Conservation (phyloP, 2,888 invertebrate genomes). For the Diaprepes abbreviatus region DNA sequence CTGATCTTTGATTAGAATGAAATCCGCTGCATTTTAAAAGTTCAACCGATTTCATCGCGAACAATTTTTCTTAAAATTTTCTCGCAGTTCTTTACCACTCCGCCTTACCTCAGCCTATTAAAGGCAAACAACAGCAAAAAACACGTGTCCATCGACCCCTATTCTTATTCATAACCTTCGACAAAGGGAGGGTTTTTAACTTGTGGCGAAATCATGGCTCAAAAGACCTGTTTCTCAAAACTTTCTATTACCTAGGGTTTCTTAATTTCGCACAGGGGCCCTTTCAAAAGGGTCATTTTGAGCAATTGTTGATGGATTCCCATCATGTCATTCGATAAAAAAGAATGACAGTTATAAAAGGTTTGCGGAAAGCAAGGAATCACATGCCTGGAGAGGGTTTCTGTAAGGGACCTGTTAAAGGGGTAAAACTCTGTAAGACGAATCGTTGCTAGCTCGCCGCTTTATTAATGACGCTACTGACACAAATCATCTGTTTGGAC, state of each 20-base stretch:
- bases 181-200: constrained; percentile 57
- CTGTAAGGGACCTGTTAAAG: not conserved
- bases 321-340: constrained; percentile 7
- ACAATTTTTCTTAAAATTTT: too few species aligned
- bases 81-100: too few species aligned
- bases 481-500: not conserved
- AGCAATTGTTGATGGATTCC: constrained; percentile 5
- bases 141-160: constrained; percentile 54
- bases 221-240: constrained; percentile 14
- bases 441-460: not conserved
- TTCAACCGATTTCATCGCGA: too few species aligned
- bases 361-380: constrained; percentile 18
- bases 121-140: constrained; percentile 10
- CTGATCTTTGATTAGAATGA: too few species aligned
- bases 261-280: constrained; percentile 6
- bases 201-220: constrained; percentile 60
- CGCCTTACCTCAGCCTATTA: constrained; percentile 6
- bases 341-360: constrained; percentile 13
- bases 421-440: constrained; percentile 4
- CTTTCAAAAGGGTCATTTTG: not conserved
- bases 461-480: not conserved
- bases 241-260: not conserved
- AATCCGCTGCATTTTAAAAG: too few species aligned
- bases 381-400: not conserved
- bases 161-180: constrained; percentile 55